Evolutionary conservation across 2,113 vertebrate species (phyloP), one percentile per base, ranked within the genome.

Genomic region (Rhinogobius similis): DNA sequence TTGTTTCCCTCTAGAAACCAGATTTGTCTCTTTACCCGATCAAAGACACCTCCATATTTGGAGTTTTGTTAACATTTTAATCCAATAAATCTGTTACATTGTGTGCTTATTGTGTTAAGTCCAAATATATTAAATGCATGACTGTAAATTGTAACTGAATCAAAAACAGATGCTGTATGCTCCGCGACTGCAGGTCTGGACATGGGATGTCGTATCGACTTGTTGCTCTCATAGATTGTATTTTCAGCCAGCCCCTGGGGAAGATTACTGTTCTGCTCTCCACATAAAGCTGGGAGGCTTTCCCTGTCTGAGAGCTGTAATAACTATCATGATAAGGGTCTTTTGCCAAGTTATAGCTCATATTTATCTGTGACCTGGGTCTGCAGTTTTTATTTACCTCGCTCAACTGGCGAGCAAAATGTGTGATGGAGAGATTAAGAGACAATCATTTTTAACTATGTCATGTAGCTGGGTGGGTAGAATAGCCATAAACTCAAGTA

Each of bases 331-430:
- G 62, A 62, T 55, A 62, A 44, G 5, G 8, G 9, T 61, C 65
- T 62, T 74, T 62, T 77, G 44, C 44, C 12, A 65, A 56, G 56
- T 82, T 70, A 44, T 65, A 71, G 80, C 69, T 76, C 63, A 78
- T 82, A 5, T 59, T 66, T 24, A 18, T 68, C 23, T 43, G 39
- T 10, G 67, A 43, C 43, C 39, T n/a, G 8, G 14, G 39, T 64
- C 6, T 24, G 50, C 44, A 44, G 39, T 41, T 52, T 41, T 74
- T 66, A 56, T 72, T 68, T 65, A 62, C 68, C 65, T 68, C 5
- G n/a, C 70, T 76, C 56, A 73, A 73, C 36, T 59, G 68, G 23
- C 66, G 66, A 63, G n/a, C 55, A 70, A 68, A 72, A 44, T 68
- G 26, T 26, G 65, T 67, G n/a, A 38, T 41, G 14, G 65, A 68